phyloP scores from a whole-genome alignment of 2,797 vertebrate genomes.

The Melanogrammus aeglefinus region DNA sequence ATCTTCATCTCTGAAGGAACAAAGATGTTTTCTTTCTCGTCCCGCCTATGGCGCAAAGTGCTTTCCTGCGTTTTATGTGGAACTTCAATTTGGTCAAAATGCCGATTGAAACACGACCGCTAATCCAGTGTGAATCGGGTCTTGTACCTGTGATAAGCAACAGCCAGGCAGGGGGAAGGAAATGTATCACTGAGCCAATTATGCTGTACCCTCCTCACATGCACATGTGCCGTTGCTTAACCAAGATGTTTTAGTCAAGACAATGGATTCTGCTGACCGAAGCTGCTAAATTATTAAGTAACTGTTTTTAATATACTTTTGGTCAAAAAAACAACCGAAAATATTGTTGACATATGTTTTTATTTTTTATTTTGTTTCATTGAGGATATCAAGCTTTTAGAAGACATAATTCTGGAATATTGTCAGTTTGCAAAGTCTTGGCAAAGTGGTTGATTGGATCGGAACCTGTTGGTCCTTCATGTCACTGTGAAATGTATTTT shows the following conservation, averaged over 20 bases:
- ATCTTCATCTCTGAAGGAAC: background rate
- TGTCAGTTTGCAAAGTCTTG: background rate
- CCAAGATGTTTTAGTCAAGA: background rate
- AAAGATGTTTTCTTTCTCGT: background rate
- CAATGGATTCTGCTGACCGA: background rate
- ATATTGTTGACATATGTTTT: background rate
- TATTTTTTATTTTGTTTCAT: background rate
- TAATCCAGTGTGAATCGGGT: background rate
- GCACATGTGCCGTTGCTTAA: background rate
- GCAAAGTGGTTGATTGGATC: background rate
- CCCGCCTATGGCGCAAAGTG: background rate
- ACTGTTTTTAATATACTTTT: background rate
- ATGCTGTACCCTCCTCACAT: background rate
- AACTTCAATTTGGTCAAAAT: background rate
- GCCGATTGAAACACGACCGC: background rate
- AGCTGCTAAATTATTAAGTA: background rate
- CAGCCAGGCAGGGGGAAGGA: constrained; percentile 1
- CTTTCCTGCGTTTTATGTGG: background rate
- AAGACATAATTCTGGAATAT: background rate
- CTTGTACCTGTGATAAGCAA: background rate
- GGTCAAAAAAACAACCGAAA: background rate
- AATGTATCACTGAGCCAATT: background rate
- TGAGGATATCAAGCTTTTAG: background rate
- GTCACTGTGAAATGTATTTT: too few species aligned
- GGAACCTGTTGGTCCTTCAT: background rate